phyloP scores from a whole-genome alignment of 2,888 invertebrate species.

The Standfussiana lucernea region DNA sequence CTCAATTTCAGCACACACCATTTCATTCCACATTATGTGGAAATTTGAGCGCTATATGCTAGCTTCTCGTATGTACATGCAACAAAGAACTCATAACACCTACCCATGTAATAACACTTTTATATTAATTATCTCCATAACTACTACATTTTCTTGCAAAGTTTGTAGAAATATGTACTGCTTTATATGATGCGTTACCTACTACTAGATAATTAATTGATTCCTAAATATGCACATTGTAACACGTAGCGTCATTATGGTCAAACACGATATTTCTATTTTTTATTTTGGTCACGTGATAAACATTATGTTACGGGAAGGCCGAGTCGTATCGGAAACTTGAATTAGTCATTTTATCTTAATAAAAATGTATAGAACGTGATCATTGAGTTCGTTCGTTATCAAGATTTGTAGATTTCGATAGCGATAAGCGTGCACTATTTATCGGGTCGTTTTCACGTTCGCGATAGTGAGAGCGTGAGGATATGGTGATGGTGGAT shows the following conservation, averaged over 20 bases:
- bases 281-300: slow-evolving; percentile 55
- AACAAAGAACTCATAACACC: slow-evolving; percentile 13
- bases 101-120: slow-evolving; percentile 13
- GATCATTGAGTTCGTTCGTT: slow-evolving; percentile 45
- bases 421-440: slow-evolving; percentile 53
- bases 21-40: slow-evolving; percentile 22
- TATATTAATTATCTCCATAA: not conserved
- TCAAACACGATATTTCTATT: slow-evolving; percentile 18
- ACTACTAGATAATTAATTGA: slow-evolving; percentile 6
- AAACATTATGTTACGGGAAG: slow-evolving; percentile 29
- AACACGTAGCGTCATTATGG: slow-evolving; percentile 49
- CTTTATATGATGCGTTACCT: slow-evolving; percentile 3
- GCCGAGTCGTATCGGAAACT: slow-evolving; percentile 18
- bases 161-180: not conserved
- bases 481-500: slow-evolving; percentile 19
- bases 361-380: slow-evolving; percentile 54
- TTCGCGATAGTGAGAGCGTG: slow-evolving; percentile 43
- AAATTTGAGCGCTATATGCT: slow-evolving; percentile 15
- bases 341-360: slow-evolving; percentile 37
- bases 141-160: not conserved
- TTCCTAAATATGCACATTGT: slow-evolving; percentile 48
- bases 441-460: slow-evolving; percentile 48
- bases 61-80: not conserved
- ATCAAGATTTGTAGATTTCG: slow-evolving; percentile 62
- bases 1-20: slow-evolving; percentile 29